phyloP scores from a whole-genome alignment of 2,113 vertebrate species.

The Polypterus senegalus region DNA sequence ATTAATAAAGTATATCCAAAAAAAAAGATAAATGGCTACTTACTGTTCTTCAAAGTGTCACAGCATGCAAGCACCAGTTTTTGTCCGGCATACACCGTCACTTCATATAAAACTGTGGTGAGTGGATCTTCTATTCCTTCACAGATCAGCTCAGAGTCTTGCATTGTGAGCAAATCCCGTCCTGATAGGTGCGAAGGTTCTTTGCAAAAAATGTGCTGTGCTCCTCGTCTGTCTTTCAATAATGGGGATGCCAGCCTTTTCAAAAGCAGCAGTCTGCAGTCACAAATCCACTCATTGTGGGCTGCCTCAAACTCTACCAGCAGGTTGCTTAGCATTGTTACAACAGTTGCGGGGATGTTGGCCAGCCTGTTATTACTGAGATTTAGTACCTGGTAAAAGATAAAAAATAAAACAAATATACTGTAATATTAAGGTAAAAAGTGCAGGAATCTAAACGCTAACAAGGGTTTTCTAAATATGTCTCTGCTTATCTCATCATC shows the following conservation, averaged over 20 bases:
- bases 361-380: constrained; percentile 64
- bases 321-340: constrained; percentile 45
- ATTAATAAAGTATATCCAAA: too few relatives aligned
- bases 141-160: constrained; percentile 43
- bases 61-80: constrained; percentile 38
- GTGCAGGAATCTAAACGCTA: too few relatives aligned
- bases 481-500: too few relatives aligned
- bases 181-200: constrained; percentile 28
- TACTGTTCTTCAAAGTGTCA: constrained; percentile 29
- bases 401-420: constrained; percentile 2
- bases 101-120: constrained; percentile 27
- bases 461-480: too few relatives aligned
- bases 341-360: constrained; percentile 37
- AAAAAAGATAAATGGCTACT: too few relatives aligned
- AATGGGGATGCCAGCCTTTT: constrained; percentile 40
- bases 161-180: constrained; percentile 38
- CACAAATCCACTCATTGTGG: constrained; percentile 54
- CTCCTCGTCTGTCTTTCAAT: constrained; percentile 25
- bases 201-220: constrained; percentile 42
- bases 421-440: too few relatives aligned
- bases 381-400: constrained; percentile 52
- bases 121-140: constrained; percentile 7
- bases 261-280: constrained; percentile 38
- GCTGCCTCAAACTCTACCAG: constrained; percentile 38
- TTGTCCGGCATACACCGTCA: constrained; percentile 34